Evolutionary conservation across 2,113 vertebrate species (phyloP), one percentile per base, ranked within the genome.

Genomic region (Actenoides lindsayi): DNA sequence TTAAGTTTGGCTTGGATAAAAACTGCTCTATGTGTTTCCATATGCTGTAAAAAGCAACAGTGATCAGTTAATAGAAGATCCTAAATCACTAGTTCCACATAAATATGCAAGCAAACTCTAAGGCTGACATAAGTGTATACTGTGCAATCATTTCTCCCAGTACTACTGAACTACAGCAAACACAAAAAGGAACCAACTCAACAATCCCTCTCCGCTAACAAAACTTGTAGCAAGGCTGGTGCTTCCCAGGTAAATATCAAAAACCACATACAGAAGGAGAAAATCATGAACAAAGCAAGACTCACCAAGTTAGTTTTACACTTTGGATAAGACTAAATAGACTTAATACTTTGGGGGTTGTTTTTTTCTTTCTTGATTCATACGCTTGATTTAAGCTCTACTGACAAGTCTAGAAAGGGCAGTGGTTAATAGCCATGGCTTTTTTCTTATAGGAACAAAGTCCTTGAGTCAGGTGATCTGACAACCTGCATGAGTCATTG

Each of bases 31-130:
- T 5, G 16, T 64, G 30, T 3, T 68, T 48, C 9, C n/a, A 35
- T 5, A 3, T 44, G 24, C 31, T n/a, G 31, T 35, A 57, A 5
- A 64, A 84, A 10, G 16, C 46, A 82, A 19, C 20, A 65, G n/a
- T 1, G 15, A 75, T 21, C 19, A 33, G 27, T 60, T 35, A 35
- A 56, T 75, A 65, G 25, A 73, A 10, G 25, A 75, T 30, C 25
- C 5, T 67, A 39, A 10, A 46, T 17, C 27, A 53, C 6, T 16
- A 41, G 13, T 31, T 54, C 13, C 12, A 63, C 0, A 0, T 46
- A 62, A 73, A 83, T 73, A 37, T 0, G 1, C 14, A 64, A 42
- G 13, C 48, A 48, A 75, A 25, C 6, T 74, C 31, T 82, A 27
- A 44, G 28, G 53, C 31, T 13, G 2, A 18, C 24, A 19, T 10